phyloP scores from a whole-genome alignment of 1,140 invertebrate genomes.

The Nautilus pompilius region DNA sequence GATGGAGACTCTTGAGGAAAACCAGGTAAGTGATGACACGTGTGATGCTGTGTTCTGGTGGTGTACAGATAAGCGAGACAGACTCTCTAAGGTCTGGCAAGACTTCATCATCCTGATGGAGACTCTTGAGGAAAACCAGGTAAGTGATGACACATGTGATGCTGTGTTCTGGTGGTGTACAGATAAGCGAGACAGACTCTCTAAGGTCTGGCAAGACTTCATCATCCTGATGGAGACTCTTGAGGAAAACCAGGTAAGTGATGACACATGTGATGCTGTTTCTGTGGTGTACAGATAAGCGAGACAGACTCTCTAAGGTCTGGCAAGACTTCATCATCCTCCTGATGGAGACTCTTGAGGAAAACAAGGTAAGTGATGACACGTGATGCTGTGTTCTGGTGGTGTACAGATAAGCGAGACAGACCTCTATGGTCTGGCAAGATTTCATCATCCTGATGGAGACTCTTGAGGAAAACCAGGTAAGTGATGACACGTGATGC shows the following conservation, averaged over 20 bases:
- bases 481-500: conserved; percentile 16
- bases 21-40: conserved; percentile 27
- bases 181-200: conserved; percentile 7
- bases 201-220: conserved; percentile 36
- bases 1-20: conserved; percentile 42
- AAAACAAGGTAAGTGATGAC: conserved; percentile 40
- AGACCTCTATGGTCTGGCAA: conserved; percentile 31
- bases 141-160: conserved; percentile 16
- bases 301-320: conserved; percentile 15
- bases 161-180: conserved; percentile 35
- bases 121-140: conserved; percentile 43
- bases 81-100: conserved; percentile 31
- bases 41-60: conserved; percentile 36
- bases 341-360: conserved; percentile 39
- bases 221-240: conserved; percentile 38
- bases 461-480: conserved; percentile 43
- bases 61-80: conserved; percentile 10
- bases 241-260: conserved; percentile 41
- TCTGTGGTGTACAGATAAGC: conserved; percentile 22
- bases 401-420: conserved; percentile 14
- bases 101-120: conserved; percentile 37
- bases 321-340: conserved; percentile 39
- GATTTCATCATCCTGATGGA: conserved; percentile 37
- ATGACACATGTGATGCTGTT: conserved; percentile 18
- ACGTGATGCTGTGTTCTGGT: too few species aligned